These are phyloP conservation scores for Notothenia rossii DNA, from an alignment of 2,113 vertebrate genomes.

Conservation along the genomic window DNA sequence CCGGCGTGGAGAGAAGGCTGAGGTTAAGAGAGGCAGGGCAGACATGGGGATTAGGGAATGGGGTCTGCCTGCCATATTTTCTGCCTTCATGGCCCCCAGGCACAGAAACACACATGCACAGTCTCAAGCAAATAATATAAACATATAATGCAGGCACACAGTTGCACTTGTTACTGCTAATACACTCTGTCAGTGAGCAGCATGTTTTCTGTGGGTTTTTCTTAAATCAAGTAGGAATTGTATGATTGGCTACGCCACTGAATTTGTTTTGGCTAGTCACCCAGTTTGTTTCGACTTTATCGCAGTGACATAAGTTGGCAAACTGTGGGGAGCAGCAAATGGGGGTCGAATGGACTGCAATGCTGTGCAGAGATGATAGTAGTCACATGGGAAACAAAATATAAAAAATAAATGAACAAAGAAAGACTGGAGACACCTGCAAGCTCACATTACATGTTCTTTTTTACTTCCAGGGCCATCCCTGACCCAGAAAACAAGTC, in stretches of 20 bases:
- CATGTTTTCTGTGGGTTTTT: slow-evolving; percentile 48
- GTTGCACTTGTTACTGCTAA: slow-evolving; percentile 60
- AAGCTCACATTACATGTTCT: slow-evolving; percentile 26
- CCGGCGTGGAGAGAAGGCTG: slow-evolving; percentile 27
- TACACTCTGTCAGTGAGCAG: slow-evolving; percentile 42
- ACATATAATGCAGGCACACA: slow-evolving; percentile 38
- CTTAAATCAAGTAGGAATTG: slow-evolving; percentile 31
- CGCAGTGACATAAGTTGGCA: slow-evolving; percentile 36
- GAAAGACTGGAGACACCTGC: slow-evolving; percentile 33
- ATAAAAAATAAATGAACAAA: background rate
- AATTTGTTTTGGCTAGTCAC: slow-evolving; percentile 62
- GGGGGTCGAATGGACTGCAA: slow-evolving; percentile 9
- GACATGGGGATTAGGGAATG: slow-evolving; percentile 40
- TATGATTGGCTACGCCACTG: slow-evolving; percentile 37
- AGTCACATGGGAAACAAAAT: slow-evolving; percentile 4
- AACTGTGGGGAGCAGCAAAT: background rate
- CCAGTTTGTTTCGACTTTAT: slow-evolving; percentile 34
- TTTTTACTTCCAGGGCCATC: background rate
- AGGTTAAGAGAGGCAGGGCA: slow-evolving; percentile 41
- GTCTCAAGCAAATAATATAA: slow-evolving; percentile 21
- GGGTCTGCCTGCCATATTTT: slow-evolving; percentile 48
- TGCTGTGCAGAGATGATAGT: slow-evolving; percentile 7
- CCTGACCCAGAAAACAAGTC: slow-evolving; percentile 44
- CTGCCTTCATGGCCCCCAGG: slow-evolving; percentile 24
- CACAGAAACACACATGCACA: slow-evolving; percentile 27